A percentile compares a stretch with the other conserved stretches of the same genome.
Evolutionary conservation across 2,113 vertebrate genomes (phyloP).

Genomic region (Podarcis cretensis): DNA sequence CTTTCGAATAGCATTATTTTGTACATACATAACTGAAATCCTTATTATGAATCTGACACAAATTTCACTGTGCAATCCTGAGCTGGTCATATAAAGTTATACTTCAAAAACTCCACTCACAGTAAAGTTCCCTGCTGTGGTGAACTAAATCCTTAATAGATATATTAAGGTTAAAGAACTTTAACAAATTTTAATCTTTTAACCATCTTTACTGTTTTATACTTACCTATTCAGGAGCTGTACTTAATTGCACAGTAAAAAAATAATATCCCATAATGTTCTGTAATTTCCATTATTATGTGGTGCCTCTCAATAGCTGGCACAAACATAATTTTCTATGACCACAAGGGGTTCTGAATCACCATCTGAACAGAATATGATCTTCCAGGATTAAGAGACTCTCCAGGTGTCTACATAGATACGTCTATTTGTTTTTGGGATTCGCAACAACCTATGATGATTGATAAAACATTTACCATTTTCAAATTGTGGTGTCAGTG

Average conservation of each 20-base stretch:
- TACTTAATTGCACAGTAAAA: slow-evolving; percentile 35
- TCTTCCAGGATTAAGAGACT: slow-evolving; percentile 13
- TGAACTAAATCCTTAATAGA: neutral
- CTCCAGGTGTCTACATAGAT: slow-evolving; percentile 35
- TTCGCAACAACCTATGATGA: slow-evolving; percentile 42
- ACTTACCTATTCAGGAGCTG: neutral
- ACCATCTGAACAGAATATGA: slow-evolving; percentile 21
- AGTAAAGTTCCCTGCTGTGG: neutral
- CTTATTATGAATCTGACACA: neutral
- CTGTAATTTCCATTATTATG: slow-evolving; percentile 40
- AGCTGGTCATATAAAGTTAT: neutral
- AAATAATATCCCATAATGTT: slow-evolving; percentile 3
- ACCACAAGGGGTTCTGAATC: slow-evolving; percentile 19
- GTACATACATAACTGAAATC: neutral
- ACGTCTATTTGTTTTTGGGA: slow-evolving; percentile 54
- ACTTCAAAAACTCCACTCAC: neutral
- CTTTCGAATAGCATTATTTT: neutral
- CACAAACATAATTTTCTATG: slow-evolving; percentile 34
- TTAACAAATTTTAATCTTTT: neutral
- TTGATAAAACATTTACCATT: slow-evolving; percentile 53
- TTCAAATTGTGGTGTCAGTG: slow-evolving; percentile 37
- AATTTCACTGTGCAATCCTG: neutral
- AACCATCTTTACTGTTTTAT: neutral
- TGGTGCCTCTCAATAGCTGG: slow-evolving; percentile 10
- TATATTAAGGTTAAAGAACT: neutral